Percentiles rank a stretch among this genome's conserved stretches.
Evolutionary conservation across 2,888 invertebrate species (phyloP).

Genomic region (Autographa gamma): DNA sequence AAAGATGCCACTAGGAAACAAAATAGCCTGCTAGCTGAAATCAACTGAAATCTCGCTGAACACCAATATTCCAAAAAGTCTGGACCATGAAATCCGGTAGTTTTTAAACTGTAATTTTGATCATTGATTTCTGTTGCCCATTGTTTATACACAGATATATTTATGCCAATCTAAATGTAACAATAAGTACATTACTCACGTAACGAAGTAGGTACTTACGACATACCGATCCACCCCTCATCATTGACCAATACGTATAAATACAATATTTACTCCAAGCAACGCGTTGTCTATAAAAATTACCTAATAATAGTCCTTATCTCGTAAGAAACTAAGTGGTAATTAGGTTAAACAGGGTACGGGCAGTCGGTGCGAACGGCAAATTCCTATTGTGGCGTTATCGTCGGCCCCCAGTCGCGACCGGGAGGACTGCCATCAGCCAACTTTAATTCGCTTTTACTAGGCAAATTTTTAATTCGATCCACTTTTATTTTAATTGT

Average conservation of each 20-base stretch:
- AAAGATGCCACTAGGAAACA: no score
- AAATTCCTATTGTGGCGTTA: constrained; percentile 85
- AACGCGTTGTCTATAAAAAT: constrained; percentile 61
- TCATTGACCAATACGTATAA: constrained; percentile 48
- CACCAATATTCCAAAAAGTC: no score
- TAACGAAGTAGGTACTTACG: constrained; percentile 45
- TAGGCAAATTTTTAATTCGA: constrained; percentile 82
- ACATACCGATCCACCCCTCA: constrained; percentile 31
- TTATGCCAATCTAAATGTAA: not conserved
- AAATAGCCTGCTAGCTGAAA: no score
- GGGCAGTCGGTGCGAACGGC: constrained; percentile 78
- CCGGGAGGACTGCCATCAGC: constrained; percentile 70
- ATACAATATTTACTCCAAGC: constrained; percentile 49
- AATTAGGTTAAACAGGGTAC: constrained; percentile 75
- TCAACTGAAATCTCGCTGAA: no score
- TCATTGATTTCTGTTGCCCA: no score
- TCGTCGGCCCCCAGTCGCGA: constrained; percentile 77
- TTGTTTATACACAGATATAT: no score
- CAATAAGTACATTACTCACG: constrained; percentile 2
- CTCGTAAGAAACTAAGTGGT: constrained; percentile 70
- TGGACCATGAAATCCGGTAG: no score
- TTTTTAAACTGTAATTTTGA: no score
- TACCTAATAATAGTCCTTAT: constrained; percentile 72
- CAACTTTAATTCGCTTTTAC: constrained; percentile 85
- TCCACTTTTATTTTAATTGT: constrained; percentile 61